Evolutionary conservation across 1,140 invertebrate genomes (phyloP).

Genomic region (Wasmannia auropunctata): DNA sequence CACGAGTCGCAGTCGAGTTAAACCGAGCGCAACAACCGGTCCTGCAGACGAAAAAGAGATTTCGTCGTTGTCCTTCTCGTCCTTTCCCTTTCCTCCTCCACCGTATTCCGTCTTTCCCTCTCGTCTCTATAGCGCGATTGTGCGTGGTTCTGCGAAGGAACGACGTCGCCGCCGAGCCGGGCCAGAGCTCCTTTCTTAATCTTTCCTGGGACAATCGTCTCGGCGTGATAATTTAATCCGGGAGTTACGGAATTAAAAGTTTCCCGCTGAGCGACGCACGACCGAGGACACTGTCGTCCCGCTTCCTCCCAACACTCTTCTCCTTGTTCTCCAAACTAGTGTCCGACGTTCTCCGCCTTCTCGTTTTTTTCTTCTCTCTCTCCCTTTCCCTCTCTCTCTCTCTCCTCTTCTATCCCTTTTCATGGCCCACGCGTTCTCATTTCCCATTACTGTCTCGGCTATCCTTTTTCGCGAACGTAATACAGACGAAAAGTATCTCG

Average conservation of each 20-base stretch:
- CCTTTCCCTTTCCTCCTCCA: neutral
- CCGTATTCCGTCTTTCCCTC: neutral
- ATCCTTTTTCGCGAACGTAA: slow-evolving; percentile 18
- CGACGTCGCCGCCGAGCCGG: slow-evolving; percentile 60
- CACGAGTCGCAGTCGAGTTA: slow-evolving; percentile 67
- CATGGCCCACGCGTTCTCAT: slow-evolving; percentile 7
- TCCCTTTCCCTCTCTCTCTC: neutral
- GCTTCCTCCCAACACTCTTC: neutral
- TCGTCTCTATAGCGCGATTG: slow-evolving; percentile 52
- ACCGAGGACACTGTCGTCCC: slow-evolving; percentile 59
- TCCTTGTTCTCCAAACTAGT: slow-evolving; percentile 28
- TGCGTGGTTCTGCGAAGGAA: slow-evolving; percentile 60
- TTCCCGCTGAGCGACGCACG: slow-evolving; percentile 78
- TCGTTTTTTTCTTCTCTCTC: neutral
- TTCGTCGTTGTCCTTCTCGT: slow-evolving; percentile 56
- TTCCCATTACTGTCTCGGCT: neutral
- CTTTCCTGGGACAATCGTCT: slow-evolving; percentile 80
- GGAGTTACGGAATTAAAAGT: slow-evolving; percentile 84
- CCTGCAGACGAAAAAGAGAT: slow-evolving; percentile 72
- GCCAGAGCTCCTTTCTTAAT: slow-evolving; percentile 79
- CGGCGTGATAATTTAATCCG: slow-evolving; percentile 83
- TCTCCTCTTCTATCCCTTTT: neutral
- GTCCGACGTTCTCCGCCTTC: slow-evolving; percentile 11
- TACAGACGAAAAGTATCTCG: slow-evolving; percentile 24
- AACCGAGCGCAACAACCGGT: slow-evolving; percentile 75